Evolutionary conservation across 2,797 vertebrate species (phyloP).

Genomic region (Sciurus carolinensis): DNA sequence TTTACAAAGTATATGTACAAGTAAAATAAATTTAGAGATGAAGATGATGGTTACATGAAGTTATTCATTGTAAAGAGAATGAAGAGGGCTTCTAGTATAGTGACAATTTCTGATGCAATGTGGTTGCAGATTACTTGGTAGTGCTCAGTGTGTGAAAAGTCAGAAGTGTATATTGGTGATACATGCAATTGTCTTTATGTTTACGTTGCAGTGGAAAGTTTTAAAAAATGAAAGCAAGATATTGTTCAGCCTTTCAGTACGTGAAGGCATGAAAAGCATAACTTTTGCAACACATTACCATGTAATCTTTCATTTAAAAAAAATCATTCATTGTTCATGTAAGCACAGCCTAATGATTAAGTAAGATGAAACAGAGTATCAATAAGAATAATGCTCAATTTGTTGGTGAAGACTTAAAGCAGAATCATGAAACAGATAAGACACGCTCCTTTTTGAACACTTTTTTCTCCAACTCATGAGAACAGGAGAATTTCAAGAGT

Average conservation of each 20-base stretch:
- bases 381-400: neutral
- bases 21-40: neutral
- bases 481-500: neutral
- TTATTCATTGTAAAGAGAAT: neutral
- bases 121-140: too few relatives aligned
- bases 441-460: neutral
- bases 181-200: neutral
- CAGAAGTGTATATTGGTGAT: rapidly evolving
- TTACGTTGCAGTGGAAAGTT: neutral
- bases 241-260: neutral
- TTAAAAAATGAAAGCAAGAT: neutral
- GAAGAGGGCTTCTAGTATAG: rapidly evolving
- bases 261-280: neutral
- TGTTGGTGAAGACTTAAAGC: rapidly evolving
- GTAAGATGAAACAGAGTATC: rapidly evolving
- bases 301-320: neutral
- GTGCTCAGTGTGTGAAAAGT: neutral
- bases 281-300: neutral
- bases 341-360: neutral
- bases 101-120: neutral
- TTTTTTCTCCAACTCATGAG: neutral
- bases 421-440: neutral
- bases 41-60: neutral
- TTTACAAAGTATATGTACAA: neutral
- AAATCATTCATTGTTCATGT: neutral